phyloP scores from a whole-genome alignment of 1,140 invertebrate species.

The Drosophila trapezifrons region DNA sequence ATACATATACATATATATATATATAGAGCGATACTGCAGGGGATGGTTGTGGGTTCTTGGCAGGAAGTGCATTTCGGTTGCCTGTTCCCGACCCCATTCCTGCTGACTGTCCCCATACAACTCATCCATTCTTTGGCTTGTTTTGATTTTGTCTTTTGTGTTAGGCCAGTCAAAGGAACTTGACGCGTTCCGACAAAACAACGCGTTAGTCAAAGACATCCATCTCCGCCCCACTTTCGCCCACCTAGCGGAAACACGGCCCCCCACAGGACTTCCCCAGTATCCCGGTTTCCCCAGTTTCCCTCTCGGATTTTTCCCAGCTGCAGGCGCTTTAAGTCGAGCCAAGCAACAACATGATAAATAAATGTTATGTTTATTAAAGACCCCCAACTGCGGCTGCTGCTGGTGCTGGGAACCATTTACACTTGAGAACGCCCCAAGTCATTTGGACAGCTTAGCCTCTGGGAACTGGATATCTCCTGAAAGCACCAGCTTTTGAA shows the following conservation, averaged over 20 bases:
- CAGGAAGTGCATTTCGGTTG: conserved; percentile 63
- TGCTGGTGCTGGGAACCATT: conserved; percentile 27
- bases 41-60: conserved; percentile 7
- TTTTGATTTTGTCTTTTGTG: conserved; percentile 55
- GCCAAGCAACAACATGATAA: conserved; percentile 30
- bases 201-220: conserved; percentile 51
- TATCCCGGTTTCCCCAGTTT: not conserved
- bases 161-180: conserved; percentile 58
- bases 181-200: conserved; percentile 39
- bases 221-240: not conserved
- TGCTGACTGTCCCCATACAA: not conserved
- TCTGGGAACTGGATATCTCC: conserved; percentile 2
- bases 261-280: not conserved
- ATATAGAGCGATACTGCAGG: not conserved
- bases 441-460: conserved; percentile 22
- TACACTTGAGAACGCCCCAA: conserved; percentile 48
- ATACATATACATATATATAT: not conserved
- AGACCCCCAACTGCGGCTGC: conserved; percentile 45
- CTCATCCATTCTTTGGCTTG: conserved; percentile 16
- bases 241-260: too few relatives aligned
- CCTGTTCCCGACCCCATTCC: conserved; percentile 13
- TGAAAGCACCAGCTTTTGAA: conserved; percentile 11
- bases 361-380: conserved; percentile 75
- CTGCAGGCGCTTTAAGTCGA: conserved; percentile 23
- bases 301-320: conserved; percentile 15